phyloP scores from a whole-genome alignment of 2,888 invertebrate genomes.

The Autographa gamma region DNA sequence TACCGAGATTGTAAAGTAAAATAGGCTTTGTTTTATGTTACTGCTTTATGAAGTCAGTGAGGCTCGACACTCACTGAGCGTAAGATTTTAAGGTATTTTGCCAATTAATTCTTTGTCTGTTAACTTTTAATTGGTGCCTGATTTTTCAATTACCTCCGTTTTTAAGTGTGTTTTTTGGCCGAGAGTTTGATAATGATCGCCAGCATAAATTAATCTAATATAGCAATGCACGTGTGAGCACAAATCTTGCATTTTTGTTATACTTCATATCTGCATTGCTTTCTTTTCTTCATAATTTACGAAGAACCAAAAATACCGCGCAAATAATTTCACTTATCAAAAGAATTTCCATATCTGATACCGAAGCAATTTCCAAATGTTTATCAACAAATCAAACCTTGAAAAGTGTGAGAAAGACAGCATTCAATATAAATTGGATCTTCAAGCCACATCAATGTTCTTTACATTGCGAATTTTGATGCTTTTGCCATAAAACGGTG shows the following conservation, averaged over 20 bases:
- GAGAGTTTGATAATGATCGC: background rate
- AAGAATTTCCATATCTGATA: background rate
- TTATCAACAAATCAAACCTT: background rate
- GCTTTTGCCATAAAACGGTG: slow-evolving; percentile 35
- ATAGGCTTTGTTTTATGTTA: slow-evolving; percentile 1
- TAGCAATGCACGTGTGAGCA: background rate
- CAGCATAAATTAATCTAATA: slow-evolving; percentile 1
- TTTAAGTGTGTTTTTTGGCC: background rate
- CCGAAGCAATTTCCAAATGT: background rate
- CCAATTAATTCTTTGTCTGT: background rate
- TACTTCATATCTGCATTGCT: background rate
- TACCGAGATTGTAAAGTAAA: background rate
- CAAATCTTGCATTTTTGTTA: background rate
- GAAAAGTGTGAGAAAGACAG: background rate
- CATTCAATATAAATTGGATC: slow-evolving; percentile 35
- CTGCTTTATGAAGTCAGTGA: background rate
- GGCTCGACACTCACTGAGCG: background rate
- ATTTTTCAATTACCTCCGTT: background rate
- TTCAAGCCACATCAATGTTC: slow-evolving; percentile 19
- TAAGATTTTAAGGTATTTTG: slow-evolving; percentile 3
- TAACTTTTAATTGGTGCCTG: background rate
- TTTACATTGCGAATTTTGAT: slow-evolving; percentile 26
- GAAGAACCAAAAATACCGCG: background rate
- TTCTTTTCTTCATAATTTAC: background rate
- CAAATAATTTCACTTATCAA: background rate